A percentile compares a stretch with the other conserved stretches of the same genome.
Evolutionary conservation across 92 coral and sea anemone genomes (phyloP).

Genomic region (Phenganax stokvisi): DNA sequence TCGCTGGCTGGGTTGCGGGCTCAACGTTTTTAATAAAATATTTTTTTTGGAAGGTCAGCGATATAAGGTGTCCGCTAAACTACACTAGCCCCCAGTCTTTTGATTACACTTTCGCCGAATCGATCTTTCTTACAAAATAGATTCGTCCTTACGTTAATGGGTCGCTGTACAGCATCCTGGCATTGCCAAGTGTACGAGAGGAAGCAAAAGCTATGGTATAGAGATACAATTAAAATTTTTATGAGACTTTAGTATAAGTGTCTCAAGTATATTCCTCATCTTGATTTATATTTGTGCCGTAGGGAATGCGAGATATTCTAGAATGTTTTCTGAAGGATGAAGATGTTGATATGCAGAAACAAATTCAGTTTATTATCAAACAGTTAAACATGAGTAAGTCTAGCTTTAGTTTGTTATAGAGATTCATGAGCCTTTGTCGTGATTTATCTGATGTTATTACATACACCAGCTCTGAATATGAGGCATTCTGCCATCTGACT

Average conservation of each 20-base stretch:
- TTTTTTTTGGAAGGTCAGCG: too few species aligned
- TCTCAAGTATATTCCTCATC: not conserved
- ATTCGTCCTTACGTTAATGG: slow-evolving; percentile 97
- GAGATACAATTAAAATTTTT: too few species aligned
- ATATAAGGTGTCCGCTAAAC: too few species aligned
- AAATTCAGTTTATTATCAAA: slow-evolving; percentile 87
- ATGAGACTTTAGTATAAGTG: not conserved
- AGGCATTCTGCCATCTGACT: too few species aligned
- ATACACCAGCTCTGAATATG: too few species aligned
- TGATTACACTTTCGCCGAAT: not conserved
- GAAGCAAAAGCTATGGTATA: slow-evolving; percentile 88
- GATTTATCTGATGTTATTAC: not conserved
- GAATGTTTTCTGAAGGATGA: slow-evolving; percentile 93
- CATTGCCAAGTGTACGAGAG: slow-evolving; percentile 80
- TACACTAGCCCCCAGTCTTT: not conserved
- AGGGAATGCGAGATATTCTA: slow-evolving; percentile 97
- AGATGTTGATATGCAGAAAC: slow-evolving; percentile 91
- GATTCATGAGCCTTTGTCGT: not conserved
- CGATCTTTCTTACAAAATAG: slow-evolving; percentile 2
- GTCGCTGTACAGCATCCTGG: slow-evolving; percentile 86
- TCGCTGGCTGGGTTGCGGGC: not conserved
- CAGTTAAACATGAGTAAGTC: slow-evolving; percentile 74
- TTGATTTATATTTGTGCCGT: not conserved
- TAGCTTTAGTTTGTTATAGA: not conserved
- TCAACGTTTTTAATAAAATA: too few species aligned